phyloP scores from a whole-genome alignment of 2,888 invertebrate genomes.

The Ophioninae sp. region DNA sequence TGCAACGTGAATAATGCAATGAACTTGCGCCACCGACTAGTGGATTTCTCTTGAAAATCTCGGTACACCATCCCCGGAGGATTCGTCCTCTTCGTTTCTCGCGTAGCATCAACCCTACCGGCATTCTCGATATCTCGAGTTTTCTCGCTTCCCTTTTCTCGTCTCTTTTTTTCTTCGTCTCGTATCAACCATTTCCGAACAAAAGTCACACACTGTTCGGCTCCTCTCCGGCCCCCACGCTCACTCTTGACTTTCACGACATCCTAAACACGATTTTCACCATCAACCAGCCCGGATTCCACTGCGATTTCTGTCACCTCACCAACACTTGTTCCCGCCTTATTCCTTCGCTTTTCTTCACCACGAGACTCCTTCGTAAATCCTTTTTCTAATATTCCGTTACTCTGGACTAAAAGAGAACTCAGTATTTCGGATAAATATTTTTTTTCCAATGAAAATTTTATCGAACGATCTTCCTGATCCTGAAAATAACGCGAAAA shows the following conservation, averaged over 20 bases:
- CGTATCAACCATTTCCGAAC: constrained; percentile 51
- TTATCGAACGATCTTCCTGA: no score
- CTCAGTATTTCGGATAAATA: constrained; percentile 26
- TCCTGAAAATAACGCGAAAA: no score
- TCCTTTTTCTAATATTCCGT: constrained; percentile 71
- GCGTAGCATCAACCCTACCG: constrained; percentile 31
- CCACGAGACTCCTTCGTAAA: not conserved
- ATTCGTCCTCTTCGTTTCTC: constrained; percentile 45
- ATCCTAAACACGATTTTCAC: constrained; percentile 71
- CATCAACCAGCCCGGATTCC: constrained; percentile 37
- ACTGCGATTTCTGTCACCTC: constrained; percentile 28
- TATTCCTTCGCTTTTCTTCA: constrained; percentile 37
- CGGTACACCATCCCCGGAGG: constrained; percentile 56
- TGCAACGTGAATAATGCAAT: constrained; percentile 74
- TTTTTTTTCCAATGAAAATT: no score
- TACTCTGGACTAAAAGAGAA: constrained; percentile 33
- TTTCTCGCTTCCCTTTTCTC: not conserved
- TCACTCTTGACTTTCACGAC: constrained; percentile 65
- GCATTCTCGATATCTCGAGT: constrained; percentile 31
- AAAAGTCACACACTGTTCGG: constrained; percentile 32
- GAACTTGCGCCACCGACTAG: constrained; percentile 68
- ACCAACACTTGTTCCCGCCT: not conserved
- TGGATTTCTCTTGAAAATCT: constrained; percentile 63
- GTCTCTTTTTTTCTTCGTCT: constrained; percentile 23
- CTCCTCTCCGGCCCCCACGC: not conserved